Evolutionary conservation across 2,113 vertebrate species (phyloP), one percentile per base, ranked within the genome.

Genomic region (Embiotoca jacksoni): DNA sequence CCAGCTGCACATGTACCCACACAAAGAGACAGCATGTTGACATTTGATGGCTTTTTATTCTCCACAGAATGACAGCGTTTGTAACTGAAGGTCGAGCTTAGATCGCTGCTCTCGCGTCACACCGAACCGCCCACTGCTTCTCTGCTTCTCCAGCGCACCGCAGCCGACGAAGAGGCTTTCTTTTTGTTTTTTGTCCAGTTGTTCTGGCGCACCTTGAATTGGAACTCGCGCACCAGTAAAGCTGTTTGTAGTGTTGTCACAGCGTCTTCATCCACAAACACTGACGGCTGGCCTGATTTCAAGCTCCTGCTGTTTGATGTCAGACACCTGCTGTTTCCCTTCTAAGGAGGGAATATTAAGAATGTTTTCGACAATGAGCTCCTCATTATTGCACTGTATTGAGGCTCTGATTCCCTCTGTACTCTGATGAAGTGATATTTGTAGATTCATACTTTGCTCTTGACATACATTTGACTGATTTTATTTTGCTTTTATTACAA

Each of bases 71-170:
- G 82, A 87, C 77, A 78, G 72, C 41, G 57, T 83, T 81, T 85
- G 14, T 80, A 77, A 78, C 55, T 85, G 84, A 82, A 90, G 88
- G 86, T 90, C 73, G 53, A 32, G 65, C 69, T 72, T 50, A 59
- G 50, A 80, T 81, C 74, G 14, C 50, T 61, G 55, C 16, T 3
- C 36, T 37, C 3, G 6, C 64, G 59, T 74, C 80, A 63, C 59
- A 13, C 41, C 0, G 3, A 82, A 54, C 46, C 62, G 3, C 55
- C 67, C 70, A 8, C 74, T 65, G 56, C 41, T 47, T 47, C 16
- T 49, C 74, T 65, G 56, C 41, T 47, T 47, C 16, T 49, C 77
- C 60, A 39, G 16, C 5, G 1, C 36, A 15, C 30, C 50, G 36
- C 54, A 75, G 10, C 66, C 7, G 14, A 67, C 55, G 70, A 59